Evolutionary conservation across 2,888 invertebrate genomes (phyloP).

Genomic region (Drosophila pseudotalamancana): DNA sequence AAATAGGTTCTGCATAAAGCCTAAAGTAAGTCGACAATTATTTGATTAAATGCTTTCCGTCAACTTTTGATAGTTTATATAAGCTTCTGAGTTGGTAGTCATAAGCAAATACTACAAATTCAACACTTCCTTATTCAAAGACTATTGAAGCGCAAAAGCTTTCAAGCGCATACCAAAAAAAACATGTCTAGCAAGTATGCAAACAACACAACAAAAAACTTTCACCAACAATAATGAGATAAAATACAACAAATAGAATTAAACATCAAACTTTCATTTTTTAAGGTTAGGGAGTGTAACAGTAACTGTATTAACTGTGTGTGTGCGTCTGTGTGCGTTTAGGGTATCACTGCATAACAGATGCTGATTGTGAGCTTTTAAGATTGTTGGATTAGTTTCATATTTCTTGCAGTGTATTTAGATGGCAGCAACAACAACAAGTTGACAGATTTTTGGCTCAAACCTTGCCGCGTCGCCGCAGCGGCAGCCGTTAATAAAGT

Average conservation of each 20-base stretch:
- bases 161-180: conserved; percentile 47
- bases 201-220: conserved; percentile 48
- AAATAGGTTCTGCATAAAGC: no score
- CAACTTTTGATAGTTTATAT: conserved; percentile 5
- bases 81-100: neutral
- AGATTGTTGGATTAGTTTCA: conserved; percentile 44
- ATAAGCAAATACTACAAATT: no score
- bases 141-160: conserved; percentile 44
- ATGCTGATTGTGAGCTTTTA: conserved; percentile 58
- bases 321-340: conserved; percentile 19
- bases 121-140: conserved; percentile 29
- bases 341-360: conserved; percentile 42
- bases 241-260: conserved; percentile 27
- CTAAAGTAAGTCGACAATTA: no score
- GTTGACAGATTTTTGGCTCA: conserved; percentile 64
- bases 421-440: conserved; percentile 59
- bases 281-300: conserved; percentile 1
- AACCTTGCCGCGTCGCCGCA: conserved; percentile 86
- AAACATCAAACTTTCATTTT: conserved; percentile 20
- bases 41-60: conserved; percentile 23
- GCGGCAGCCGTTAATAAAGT: conserved; percentile 83
- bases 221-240: conserved; percentile 53
- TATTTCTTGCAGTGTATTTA: conserved; percentile 44
- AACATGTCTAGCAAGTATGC: conserved; percentile 82
- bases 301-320: neutral